phyloP scores from a whole-genome alignment of 2,113 vertebrate species.

The Lasiurus borealis region DNA sequence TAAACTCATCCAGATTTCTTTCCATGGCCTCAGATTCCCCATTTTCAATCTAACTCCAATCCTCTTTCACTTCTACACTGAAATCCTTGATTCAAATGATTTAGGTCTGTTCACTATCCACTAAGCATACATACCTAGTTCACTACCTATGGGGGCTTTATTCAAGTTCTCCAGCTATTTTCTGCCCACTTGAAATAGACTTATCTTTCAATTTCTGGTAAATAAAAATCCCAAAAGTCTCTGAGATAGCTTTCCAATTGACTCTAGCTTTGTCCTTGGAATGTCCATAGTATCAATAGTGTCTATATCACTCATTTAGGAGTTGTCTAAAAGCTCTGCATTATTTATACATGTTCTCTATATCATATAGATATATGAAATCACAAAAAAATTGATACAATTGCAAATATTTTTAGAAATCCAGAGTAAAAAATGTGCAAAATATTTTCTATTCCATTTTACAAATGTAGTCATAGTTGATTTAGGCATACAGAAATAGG shows the following conservation, averaged over 20 bases:
- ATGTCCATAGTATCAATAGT: not conserved
- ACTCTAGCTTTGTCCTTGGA: not conserved
- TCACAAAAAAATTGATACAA: not conserved
- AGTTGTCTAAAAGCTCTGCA: not conserved
- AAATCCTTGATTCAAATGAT: slow-evolving; percentile 38
- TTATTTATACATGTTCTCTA: not conserved
- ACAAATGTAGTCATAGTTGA: slow-evolving; percentile 6
- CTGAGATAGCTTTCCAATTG: not conserved
- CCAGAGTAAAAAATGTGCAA: not conserved
- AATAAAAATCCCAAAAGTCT: not conserved
- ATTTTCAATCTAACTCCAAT: slow-evolving; percentile 4
- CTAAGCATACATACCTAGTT: not conserved
- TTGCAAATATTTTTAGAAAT: slow-evolving; percentile 10
- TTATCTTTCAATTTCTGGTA: not conserved
- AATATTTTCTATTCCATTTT: not conserved
- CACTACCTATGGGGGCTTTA: not conserved
- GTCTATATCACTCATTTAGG: not conserved
- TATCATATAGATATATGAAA: not conserved
- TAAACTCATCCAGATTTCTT: not conserved
- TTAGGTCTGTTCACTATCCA: not conserved
- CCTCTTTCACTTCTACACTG: not conserved
- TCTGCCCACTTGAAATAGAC: not conserved
- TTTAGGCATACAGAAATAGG: not conserved
- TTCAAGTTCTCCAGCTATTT: not conserved
- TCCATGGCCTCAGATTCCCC: not conserved